Percentiles rank a stretch among this genome's conserved stretches.
Evolutionary conservation across 2,113 vertebrate species (phyloP).

Genomic region (Thunnus thynnus): DNA sequence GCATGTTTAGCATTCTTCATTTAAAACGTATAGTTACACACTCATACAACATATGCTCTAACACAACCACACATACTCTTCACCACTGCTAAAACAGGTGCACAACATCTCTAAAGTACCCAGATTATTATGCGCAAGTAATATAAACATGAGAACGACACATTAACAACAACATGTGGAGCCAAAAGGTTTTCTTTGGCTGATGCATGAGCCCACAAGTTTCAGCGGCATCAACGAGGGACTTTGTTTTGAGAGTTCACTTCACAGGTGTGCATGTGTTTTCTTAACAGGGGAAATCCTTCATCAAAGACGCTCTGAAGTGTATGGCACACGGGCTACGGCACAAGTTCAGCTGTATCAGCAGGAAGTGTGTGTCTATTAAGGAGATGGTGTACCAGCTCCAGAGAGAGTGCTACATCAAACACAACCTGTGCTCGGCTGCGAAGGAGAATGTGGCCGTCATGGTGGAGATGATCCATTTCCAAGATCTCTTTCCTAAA

Average conservation of each 20-base stretch:
- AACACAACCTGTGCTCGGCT: slow-evolving; percentile 95
- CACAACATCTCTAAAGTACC: not conserved
- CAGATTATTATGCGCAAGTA: not conserved
- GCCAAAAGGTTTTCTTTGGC: not conserved
- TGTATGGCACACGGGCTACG: slow-evolving; percentile 97
- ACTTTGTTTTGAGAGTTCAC: not conserved
- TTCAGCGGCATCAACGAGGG: not conserved
- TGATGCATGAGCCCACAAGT: not conserved
- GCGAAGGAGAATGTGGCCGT: slow-evolving; percentile 96
- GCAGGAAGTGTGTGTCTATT: slow-evolving; percentile 97
- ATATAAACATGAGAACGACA: not conserved
- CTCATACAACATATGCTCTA: not conserved
- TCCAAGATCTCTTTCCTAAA: slow-evolving; percentile 96
- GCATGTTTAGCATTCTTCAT: slow-evolving; percentile 28
- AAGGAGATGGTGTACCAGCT: slow-evolving; percentile 98
- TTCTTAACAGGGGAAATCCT: slow-evolving; percentile 93
- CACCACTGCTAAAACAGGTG: slow-evolving; percentile 16
- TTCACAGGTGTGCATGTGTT: slow-evolving; percentile 47
- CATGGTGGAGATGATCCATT: slow-evolving; percentile 99
- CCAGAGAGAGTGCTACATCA: slow-evolving; percentile 97
- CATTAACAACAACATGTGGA: too few species aligned
- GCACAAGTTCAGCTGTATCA: slow-evolving; percentile 98
- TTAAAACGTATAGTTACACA: slow-evolving; percentile 1
- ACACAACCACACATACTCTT: not conserved
- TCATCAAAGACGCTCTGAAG: slow-evolving; percentile 98